These are phyloP conservation scores for Zeuzera pyrina DNA, from an alignment of 2,888 invertebrate genomes.

Conservation along the genomic window DNA sequence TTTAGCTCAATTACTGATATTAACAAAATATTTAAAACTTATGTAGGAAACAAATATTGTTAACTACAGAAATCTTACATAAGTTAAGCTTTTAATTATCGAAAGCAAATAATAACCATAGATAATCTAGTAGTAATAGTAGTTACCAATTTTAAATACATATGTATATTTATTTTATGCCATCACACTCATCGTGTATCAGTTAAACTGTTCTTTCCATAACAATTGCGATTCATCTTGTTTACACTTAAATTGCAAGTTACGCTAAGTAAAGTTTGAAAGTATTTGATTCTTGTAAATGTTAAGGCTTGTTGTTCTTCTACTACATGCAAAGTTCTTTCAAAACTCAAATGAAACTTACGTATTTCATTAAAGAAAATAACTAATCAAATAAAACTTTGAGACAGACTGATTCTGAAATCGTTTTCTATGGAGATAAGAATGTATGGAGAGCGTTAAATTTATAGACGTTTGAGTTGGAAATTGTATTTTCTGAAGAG, in stretches of 20 bases:
- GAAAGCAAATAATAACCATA: too few relatives aligned
- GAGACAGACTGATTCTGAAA: conserved; percentile 16
- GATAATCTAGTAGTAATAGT: too few relatives aligned
- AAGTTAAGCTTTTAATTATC: too few relatives aligned
- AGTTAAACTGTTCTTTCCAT: conserved; percentile 51
- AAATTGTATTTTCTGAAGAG: conserved; percentile 67
- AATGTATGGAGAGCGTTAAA: conserved; percentile 42
- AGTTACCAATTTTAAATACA: too few relatives aligned
- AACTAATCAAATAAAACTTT: conserved; percentile 2
- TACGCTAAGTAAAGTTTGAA: conserved; percentile 28
- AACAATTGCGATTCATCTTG: conserved; percentile 47
- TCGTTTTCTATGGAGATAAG: conserved; percentile 25
- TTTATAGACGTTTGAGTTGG: conserved; percentile 58
- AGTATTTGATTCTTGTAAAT: too few relatives aligned
- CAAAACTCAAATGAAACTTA: conserved; percentile 1
- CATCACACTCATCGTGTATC: conserved; percentile 58
- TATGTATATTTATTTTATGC: conserved; percentile 58
- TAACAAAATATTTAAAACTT: too few relatives aligned
- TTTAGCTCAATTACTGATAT: too few relatives aligned
- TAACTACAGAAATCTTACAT: too few relatives aligned
- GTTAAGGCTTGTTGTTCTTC: too few relatives aligned
- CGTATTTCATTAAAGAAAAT: conserved; percentile 3
- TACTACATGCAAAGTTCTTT: too few relatives aligned
- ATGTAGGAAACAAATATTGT: too few relatives aligned
- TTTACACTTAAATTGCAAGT: conserved; percentile 40